Conservation (phyloP, 2,888 invertebrate genomes). For the Cryptophagus acutangulus region DNA sequence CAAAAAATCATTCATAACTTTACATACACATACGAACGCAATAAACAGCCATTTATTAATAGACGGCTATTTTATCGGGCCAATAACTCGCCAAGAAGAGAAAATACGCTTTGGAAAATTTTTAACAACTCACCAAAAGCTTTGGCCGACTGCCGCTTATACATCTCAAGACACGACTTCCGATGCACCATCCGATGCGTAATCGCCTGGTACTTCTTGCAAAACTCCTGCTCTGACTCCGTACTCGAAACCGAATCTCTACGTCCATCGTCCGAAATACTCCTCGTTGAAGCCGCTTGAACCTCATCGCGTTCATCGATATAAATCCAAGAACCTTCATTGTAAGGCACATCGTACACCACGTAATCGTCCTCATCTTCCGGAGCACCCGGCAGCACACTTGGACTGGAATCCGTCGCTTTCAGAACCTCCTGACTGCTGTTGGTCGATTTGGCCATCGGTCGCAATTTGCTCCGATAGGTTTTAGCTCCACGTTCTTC, state of each 20-base stretch:
- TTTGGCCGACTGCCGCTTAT: constrained; percentile 75
- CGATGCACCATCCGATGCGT: constrained; percentile 87
- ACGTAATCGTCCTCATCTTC: constrained; percentile 67
- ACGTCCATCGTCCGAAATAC: not conserved
- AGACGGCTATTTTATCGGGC: no score
- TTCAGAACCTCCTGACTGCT: constrained; percentile 64
- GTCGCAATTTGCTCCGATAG: constrained; percentile 49
- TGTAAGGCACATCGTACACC: constrained; percentile 70
- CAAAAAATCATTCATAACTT: no score
- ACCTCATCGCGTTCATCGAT: constrained; percentile 69
- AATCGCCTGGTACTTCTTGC: constrained; percentile 78
- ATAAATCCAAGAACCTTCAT: constrained; percentile 68
- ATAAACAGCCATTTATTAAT: no score
- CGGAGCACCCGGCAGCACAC: constrained; percentile 50
- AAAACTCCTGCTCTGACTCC: constrained; percentile 81
- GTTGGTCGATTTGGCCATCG: constrained; percentile 66
- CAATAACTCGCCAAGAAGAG: no score
- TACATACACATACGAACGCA: no score
- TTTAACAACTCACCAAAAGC: constrained; percentile 67
- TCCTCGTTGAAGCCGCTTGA: no score
- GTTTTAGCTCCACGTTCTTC: constrained; percentile 68
- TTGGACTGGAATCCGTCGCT: constrained; percentile 62
- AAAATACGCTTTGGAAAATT: no score
- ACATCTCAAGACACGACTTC: constrained; percentile 86
- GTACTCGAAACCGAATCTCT: constrained; percentile 57